Evolutionary conservation across 2,888 invertebrate species (phyloP), one percentile per base, ranked within the genome.

Genomic region (Keiferia lycopersicella): DNA sequence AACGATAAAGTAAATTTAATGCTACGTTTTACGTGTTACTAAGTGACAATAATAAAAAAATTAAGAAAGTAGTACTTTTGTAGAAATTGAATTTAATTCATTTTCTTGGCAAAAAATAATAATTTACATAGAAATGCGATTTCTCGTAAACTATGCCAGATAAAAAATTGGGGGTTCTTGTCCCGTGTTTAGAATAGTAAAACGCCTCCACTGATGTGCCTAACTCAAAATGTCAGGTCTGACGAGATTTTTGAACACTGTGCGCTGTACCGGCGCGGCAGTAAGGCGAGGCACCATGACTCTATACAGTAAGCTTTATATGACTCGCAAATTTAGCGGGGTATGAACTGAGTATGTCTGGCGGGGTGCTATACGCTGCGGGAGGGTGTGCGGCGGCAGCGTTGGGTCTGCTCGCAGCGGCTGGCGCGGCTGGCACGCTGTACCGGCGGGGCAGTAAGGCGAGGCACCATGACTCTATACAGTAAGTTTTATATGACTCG

Each of bases 371-470:
- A 66, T 95, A 97, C 77, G 95, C 97, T 3, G 48, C 48, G 18
- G 48, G 48, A 18, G 34, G 96, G 45, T 96, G 96, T 84, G 96
- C 96, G 0, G 94, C 96, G 63, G 96, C 95, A 14, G 92, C 96
- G 61, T 87, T 95, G 59, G 93, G 94, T 20, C 67, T 91, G 68
- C 92, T 96, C 16, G 93, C 95, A 0, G 94, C 95, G 30, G 94
- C 94, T 2, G 94, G 94, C 0, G 94, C 95, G 2, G 94, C 94
- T 8, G 94, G 95, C 38, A 94, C 94, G 8, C 79, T 95, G 71
- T 95, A 95, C 76, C 92, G 94, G 65, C 90, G 94, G 64, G 94
- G 94, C 71, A 94, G 93, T 78, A 95, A 95, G 77, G 93, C 93
- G 39, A 87, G 94, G 26, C 93, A 94, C 61, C 94, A 94, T 73